Evolutionary conservation across 2,113 vertebrate species (phyloP).

Genomic region (Protomyctophum bolini): DNA sequence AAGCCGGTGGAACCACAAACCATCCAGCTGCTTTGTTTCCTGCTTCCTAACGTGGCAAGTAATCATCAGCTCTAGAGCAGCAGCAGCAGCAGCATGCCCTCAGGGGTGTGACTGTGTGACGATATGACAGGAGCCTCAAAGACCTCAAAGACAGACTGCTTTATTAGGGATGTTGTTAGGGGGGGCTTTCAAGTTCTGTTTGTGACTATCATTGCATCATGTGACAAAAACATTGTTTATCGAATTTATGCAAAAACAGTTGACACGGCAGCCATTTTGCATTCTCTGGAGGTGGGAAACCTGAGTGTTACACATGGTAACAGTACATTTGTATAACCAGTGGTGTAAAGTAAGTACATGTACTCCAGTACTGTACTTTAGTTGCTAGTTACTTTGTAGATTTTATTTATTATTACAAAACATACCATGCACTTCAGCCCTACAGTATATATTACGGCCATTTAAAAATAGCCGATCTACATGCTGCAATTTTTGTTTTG

Average conservation of each 20-base stretch:
- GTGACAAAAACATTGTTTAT: neutral
- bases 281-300: no score
- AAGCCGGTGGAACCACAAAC: slow-evolving; percentile 23
- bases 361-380: no score
- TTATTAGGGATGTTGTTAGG: slow-evolving; percentile 15
- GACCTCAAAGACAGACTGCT: slow-evolving; percentile 43
- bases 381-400: no score
- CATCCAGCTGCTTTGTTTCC: slow-evolving; percentile 38
- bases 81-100: slow-evolving; percentile 40
- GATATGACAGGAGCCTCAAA: slow-evolving; percentile 50
- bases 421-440: no score
- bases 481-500: no score
- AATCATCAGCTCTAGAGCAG: slow-evolving; percentile 26
- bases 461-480: no score
- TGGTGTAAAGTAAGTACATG: no score
- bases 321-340: no score
- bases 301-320: no score
- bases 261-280: no score
- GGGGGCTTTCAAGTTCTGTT: slow-evolving; percentile 18
- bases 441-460: no score
- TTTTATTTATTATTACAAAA: no score
- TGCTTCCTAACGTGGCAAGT: slow-evolving; percentile 39
- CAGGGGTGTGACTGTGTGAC: slow-evolving; percentile 49
- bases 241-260: neutral
- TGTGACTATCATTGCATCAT: neutral